These are phyloP conservation scores for Bilobella aurantiaca DNA, from an alignment of 1,140 invertebrate species.

Conservation along the genomic window DNA sequence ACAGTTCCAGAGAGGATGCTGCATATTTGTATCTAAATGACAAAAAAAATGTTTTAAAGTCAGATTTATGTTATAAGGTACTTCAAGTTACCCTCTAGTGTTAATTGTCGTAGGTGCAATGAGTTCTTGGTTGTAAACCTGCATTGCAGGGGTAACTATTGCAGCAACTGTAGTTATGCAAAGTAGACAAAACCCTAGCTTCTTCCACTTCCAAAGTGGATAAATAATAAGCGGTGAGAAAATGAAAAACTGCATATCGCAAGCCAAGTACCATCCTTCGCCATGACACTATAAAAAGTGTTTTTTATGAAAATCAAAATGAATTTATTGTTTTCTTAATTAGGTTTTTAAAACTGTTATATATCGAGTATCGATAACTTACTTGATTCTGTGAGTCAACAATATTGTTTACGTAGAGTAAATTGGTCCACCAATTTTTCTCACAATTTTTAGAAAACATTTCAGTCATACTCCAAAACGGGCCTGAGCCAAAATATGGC, in stretches of 20 bases:
- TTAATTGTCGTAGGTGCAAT: slow-evolving; percentile 20
- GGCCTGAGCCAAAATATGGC: slow-evolving; percentile 35
- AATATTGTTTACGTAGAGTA: slow-evolving; percentile 55
- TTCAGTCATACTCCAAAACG: slow-evolving; percentile 17
- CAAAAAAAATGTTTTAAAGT: background rate
- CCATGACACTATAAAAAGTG: slow-evolving; percentile 70
- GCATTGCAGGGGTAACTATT: slow-evolving; percentile 10
- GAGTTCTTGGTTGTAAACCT: slow-evolving; percentile 15
- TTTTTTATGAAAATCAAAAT: too few relatives aligned
- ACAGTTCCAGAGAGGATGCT: slow-evolving; percentile 19
- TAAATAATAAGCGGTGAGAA: slow-evolving; percentile 45
- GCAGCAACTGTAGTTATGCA: slow-evolving; percentile 18
- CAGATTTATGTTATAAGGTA: too few relatives aligned
- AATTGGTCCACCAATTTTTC: slow-evolving; percentile 26
- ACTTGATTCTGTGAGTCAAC: slow-evolving; percentile 55
- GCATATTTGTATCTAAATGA: too few relatives aligned
- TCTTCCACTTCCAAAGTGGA: slow-evolving; percentile 34
- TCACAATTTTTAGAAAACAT: slow-evolving; percentile 7
- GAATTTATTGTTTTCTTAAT: too few relatives aligned
- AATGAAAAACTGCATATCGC: slow-evolving; percentile 68
- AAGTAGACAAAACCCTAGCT: slow-evolving; percentile 20
- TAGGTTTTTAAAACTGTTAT: too few relatives aligned
- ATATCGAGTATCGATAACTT: too few relatives aligned
- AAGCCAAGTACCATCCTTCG: slow-evolving; percentile 71
- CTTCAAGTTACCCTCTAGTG: slow-evolving; percentile 27